Base-by-base conservation (phyloP, 53 echinoderm and acorn worm species). In the Henricia sp. region DNA sequence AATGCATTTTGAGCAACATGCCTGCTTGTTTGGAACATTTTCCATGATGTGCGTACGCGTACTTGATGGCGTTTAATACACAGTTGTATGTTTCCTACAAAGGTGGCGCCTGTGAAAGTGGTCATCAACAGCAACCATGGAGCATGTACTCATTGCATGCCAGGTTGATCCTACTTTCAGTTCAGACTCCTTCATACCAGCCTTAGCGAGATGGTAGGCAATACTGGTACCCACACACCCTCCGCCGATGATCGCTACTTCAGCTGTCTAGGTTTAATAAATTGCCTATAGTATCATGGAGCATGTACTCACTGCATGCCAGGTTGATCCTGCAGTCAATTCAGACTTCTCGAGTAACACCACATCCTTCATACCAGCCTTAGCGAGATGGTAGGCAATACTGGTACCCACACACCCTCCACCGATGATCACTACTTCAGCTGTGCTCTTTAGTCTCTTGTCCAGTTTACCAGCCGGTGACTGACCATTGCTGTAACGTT, bases 311-410 rank as follows among this genome's bases (percentile, higher is more conserved):
- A 96, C 97, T 51, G 97, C 97, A 90, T 96, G 97, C 97, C 97
- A 96, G 33, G 97, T 96, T 71, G 94, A 94, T 0, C 97, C 97
- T 41, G 97, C 97, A 24, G 97, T 96, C 38, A 96, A 86, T 53
- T 96, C 97, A 36, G 93, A 89, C 57, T 96, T 96, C 84, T 96
- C 97, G 53, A 96, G 66, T 2, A 96, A 68, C 14, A 96, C 97
- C 16, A 96, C 97, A 86, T 96, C 97, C 71, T 96, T 94, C 97
- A 96, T 94, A 11, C 97, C 97, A 74, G 94, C 94, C 86, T 96
- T 96, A 51, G 97, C 97, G 14, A 96, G 77, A 53, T 88, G 90
- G 83, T 96, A 96, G 8, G 92, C 92, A 21, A 88, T 90, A 53
- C 90, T 93, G 11, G 85, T 83, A 13, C 97, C 97, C 0, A 94